Evolutionary conservation across 2,113 vertebrate species (phyloP).

Genomic region (Microcebus lehilahytsara): DNA sequence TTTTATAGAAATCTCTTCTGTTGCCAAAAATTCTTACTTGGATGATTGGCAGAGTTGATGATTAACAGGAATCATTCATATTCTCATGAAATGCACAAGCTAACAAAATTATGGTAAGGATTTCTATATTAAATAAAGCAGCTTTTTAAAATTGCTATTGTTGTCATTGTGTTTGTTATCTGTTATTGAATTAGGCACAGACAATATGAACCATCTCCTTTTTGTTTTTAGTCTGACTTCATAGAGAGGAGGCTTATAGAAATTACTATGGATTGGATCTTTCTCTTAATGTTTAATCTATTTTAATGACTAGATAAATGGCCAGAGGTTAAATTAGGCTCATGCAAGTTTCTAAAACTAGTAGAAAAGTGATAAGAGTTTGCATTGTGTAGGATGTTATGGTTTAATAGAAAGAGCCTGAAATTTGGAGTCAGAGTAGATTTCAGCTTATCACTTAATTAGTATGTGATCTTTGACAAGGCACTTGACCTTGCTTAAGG

Average conservation of each 20-base stretch:
- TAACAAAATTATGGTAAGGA: neutral
- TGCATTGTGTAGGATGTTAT: neutral
- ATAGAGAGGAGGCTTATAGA: neutral
- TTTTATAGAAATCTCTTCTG: neutral
- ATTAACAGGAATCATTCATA: neutral
- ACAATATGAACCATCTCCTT: neutral
- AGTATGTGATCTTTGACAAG: neutral
- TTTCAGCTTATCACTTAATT: constrained; percentile 14
- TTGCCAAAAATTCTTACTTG: neutral
- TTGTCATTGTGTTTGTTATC: neutral
- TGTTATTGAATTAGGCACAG: neutral
- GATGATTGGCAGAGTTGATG: neutral
- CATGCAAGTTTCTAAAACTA: neutral
- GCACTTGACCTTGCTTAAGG: neutral
- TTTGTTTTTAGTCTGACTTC: neutral
- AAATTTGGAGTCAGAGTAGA: neutral
- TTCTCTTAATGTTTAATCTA: neutral
- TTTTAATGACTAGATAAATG: neutral
- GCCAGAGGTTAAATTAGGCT: neutral
- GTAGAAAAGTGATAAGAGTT: neutral
- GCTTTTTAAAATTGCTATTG: neutral
- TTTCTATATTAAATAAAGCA: constrained; percentile 23
- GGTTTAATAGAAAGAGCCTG: neutral
- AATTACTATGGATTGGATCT: neutral
- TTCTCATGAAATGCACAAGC: neutral